Base-by-base conservation (phyloP, 1,140 invertebrate genomes). In the Drosophila punjabiensis region DNA sequence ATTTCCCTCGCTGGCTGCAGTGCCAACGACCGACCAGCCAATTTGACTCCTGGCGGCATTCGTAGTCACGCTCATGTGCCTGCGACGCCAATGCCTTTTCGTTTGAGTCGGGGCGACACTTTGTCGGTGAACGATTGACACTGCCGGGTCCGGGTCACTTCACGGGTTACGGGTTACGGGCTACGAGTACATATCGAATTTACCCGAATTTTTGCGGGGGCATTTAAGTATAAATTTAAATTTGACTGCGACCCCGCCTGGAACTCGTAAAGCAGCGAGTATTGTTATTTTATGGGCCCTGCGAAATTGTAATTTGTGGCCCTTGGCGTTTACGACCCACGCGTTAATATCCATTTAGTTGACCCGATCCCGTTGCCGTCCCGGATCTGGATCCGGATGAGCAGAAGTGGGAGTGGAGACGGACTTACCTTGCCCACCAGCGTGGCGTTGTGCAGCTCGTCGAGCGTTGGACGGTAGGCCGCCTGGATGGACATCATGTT, bases 401-500 rank as follows among this genome's bases (percentile, higher is more conserved):
- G 48, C n/a, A 52, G 14, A 0, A 14, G 28, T 4, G 0, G 7
- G 16, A 10, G 33, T 10, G 32, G 7, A 18, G 16, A 18, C 18
- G 28, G 11, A 60, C 93, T 94, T 93, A 97, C 96, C 95, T 97
- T 97, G 81, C 95, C 95, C 33, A 95, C 95, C n/a, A 97, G 88
- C 20, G 96, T 97, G 28, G 96, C 95, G 92, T 98, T 97, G 93
- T 98, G 98, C 5, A 99, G 95, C 94, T 99, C 98, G 91, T 98
- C 98, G 16, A 99, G 94, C 5, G 98, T 98, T 5, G 98, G 98
- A 88, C 96, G 95, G 82, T 97, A 97, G 18, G 96, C 97, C 5
- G 97, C 97, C 85, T 98, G 97, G 48, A 98, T 96, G 20, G 97
- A 98, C 94, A 98, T 95, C 71, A 98, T 97, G 93, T 99, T 98